Conservation (phyloP, 2,888 invertebrate genomes). For the Tenodera sinensis region DNA sequence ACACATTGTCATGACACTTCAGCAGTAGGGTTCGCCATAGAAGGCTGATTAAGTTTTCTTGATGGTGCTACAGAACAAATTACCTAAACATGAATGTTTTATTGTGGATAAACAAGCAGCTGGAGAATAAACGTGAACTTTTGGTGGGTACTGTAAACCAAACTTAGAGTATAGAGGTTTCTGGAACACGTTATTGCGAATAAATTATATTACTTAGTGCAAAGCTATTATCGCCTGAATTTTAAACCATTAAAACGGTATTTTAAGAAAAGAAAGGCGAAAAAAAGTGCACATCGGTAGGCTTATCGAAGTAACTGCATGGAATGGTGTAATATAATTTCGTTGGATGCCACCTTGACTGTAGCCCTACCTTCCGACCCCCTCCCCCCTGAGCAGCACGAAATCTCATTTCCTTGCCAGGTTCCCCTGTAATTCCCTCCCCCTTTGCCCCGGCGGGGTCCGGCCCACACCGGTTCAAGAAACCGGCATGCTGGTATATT, state of each 20-base stretch:
- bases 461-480: background rate
- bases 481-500: slow-evolving; percentile 2
- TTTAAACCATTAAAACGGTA: background rate
- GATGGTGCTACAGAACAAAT: too few relatives aligned
- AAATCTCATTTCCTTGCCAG: background rate
- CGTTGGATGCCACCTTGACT: background rate
- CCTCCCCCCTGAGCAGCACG: background rate
- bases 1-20: too few relatives aligned
- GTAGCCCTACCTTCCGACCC: background rate
- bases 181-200: background rate
- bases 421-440: background rate
- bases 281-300: background rate
- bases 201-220: background rate
- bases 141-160: background rate
- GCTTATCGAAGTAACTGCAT: background rate
- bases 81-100: too few relatives aligned
- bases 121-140: background rate
- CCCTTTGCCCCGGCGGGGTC: background rate
- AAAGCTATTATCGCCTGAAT: background rate
- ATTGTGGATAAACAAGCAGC: too few relatives aligned
- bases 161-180: background rate
- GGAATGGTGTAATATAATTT: background rate
- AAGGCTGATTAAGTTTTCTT: too few relatives aligned
- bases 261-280: background rate
- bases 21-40: too few relatives aligned